Base-by-base conservation (phyloP, 53 echinoderm and acorn worm species). In the Paelopatides confundens region DNA sequence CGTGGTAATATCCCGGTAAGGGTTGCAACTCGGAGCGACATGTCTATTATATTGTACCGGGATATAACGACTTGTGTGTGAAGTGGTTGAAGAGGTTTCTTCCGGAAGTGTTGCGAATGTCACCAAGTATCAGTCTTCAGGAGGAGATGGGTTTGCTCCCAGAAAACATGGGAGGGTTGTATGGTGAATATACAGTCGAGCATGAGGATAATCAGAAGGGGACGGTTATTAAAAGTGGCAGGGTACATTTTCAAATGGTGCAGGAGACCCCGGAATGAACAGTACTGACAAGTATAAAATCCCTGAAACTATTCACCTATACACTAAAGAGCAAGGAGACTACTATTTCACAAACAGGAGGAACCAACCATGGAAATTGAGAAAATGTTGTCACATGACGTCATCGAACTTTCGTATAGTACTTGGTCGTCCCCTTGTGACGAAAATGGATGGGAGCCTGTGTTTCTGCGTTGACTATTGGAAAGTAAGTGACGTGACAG, bases 21-120 rank as follows among this genome's bases (percentile, higher is more conserved):
- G 4, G 24, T 77, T 46, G 24, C n/a, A 28, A 77, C 46, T 30
- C 8, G 46, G 77, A 47, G 51, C 27, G 77, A 76, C 24, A 12
- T 2, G 17, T 2, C 46, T 27, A 28, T 77, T 26, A 48, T n/a
- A 5, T 26, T 77, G 77, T 77, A 77, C 47, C 46, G 50, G 76
- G 47, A 77, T 46, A 77, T 49, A 47, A 77, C 77, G 9, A 49
- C 48, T 43, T 2, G 77, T 77, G 24, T 76, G 76, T 76, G 76
- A 76, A 47, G 76, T n/a, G 17, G 76, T 76, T 47, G 76, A 76
- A 18, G 76, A 76, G 76, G 47, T 37, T 76, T 69, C 69, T 32
- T 35, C 36, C 69, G 34, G 69, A 34, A 69, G 12, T 35, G 3
- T 35, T 69, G 69, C 34, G 12, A 11, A 34, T 12, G 35, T 18